Conservation (phyloP, 2,888 invertebrate species). For the Xestia sexstrigata region DNA sequence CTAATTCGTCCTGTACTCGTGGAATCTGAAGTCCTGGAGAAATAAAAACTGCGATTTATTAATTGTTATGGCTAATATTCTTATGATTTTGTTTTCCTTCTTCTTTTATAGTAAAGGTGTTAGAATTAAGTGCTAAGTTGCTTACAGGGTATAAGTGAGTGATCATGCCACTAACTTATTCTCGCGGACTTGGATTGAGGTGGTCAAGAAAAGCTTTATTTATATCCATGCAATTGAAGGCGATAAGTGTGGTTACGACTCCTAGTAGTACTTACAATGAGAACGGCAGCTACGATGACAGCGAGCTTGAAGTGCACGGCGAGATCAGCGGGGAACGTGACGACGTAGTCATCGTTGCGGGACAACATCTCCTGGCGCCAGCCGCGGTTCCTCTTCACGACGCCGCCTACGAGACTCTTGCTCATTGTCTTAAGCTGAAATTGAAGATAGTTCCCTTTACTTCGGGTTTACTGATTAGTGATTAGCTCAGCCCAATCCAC, state of each 20-base stretch:
- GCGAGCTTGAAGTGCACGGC: slow-evolving; percentile 29
- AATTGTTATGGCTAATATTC: not conserved
- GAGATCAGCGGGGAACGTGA: slow-evolving; percentile 36
- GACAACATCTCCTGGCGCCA: slow-evolving; percentile 48
- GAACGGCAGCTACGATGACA: slow-evolving; percentile 7
- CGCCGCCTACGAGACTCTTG: slow-evolving; percentile 73
- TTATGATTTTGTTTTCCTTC: not conserved
- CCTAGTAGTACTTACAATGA: slow-evolving; percentile 20
- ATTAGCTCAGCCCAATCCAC: not conserved
- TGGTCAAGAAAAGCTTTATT: not conserved
- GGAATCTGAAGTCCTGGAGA: slow-evolving; percentile 26
- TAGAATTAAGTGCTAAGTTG: not conserved
- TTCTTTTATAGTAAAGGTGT: not conserved
- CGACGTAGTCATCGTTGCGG: slow-evolving; percentile 25
- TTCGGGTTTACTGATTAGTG: not conserved
- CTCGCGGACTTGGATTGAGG: not conserved
- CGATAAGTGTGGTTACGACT: not conserved
- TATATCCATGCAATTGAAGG: not conserved
- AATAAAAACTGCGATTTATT: not conserved
- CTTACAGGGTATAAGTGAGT: no score
- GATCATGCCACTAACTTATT: not conserved
- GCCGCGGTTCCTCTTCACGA: slow-evolving; percentile 34
- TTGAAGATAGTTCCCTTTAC: not conserved
- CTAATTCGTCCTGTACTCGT: slow-evolving; percentile 1
- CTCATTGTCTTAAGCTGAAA: slow-evolving; percentile 70